Evolutionary conservation across 2,888 invertebrate genomes (phyloP).

Genomic region (Agriotes lineatus): DNA sequence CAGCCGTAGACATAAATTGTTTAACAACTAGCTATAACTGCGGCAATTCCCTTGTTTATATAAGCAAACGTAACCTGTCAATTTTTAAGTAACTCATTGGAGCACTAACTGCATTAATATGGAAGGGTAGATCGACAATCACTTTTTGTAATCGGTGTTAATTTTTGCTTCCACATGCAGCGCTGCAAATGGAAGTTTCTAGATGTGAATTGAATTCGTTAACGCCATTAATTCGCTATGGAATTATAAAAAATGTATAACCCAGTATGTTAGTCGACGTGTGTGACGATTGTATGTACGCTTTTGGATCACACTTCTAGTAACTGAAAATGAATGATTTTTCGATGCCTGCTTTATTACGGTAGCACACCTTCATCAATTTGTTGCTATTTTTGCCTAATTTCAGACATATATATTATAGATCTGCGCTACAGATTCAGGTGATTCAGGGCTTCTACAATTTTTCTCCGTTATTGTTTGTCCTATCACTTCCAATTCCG

Average conservation of each 20-base stretch:
- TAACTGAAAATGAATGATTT: background rate
- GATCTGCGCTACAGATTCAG: too few species aligned
- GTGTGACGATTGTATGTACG: background rate
- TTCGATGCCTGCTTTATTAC: too few species aligned
- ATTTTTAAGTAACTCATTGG: background rate
- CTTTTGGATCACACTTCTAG: background rate
- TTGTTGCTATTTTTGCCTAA: background rate
- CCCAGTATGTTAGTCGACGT: constrained; percentile 20
- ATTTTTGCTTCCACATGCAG: background rate
- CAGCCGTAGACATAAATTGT: too few species aligned
- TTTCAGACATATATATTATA: too few species aligned
- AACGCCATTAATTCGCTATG: constrained; percentile 2
- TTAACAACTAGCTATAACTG: too few species aligned
- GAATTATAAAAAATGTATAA: background rate
- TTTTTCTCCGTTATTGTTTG: too few species aligned
- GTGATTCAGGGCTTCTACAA: too few species aligned
- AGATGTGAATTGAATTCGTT: constrained; percentile 4
- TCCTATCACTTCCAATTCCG: too few species aligned
- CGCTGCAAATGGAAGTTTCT: constrained; percentile 10
- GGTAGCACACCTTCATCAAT: too few species aligned
- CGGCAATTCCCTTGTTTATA: too few species aligned
- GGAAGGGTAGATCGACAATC: constrained; percentile 7
- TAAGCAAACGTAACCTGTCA: background rate
- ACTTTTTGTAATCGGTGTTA: background rate
- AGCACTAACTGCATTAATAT: constrained; percentile 16